Evolutionary conservation across 1,140 invertebrate species (phyloP), one percentile per base, ranked within the genome.

Genomic region (Drosophila malerkotliana): DNA sequence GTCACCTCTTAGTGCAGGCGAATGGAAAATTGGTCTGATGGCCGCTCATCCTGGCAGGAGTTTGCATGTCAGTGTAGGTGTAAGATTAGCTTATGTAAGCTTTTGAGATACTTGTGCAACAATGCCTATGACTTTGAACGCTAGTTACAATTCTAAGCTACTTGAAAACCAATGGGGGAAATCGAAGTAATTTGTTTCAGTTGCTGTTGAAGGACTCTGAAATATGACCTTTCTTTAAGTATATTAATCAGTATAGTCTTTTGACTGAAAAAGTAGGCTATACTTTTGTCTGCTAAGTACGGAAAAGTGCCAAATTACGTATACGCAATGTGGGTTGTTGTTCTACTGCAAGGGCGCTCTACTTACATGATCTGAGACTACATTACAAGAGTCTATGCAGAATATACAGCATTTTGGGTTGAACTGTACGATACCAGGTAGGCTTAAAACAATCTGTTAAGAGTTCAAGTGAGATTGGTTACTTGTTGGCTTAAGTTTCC

Each of bases 61-160:
- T 9, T 56, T 57, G 51, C 57, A 53, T 28, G 26, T 28, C 5
- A 28, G 47, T 7, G 15, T 7, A 14, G 44, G 0, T 24, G 15
- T 5, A 21, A 45, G 32, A 71, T 72, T 24, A 41, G 24, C 64
- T 68, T 55, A 37, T 47, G 49, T 54, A 68, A 68, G 30, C 39
- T 32, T 44, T 34, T 26, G 10, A 54, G 62, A 12, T 37, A n/a
- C 34, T 45, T 32, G 62, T 67, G 48, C 34, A 55, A 55, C 34
- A 37, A 12, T 37, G 34, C 34, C 3, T 32, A 32, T 10, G 32
- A 32, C 32, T 32, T 32, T 32, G 32, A 8, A 9, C 8, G 8
- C 32, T 12, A 37, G 8, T 9, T 37, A 12, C 10, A 37, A 37
- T 37, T 37, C 10, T 12, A n/a, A 12, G 34, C 34, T 37, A n/a